phyloP scores from a whole-genome alignment of 2,888 invertebrate genomes.

The Platynereis dumerilii region DNA sequence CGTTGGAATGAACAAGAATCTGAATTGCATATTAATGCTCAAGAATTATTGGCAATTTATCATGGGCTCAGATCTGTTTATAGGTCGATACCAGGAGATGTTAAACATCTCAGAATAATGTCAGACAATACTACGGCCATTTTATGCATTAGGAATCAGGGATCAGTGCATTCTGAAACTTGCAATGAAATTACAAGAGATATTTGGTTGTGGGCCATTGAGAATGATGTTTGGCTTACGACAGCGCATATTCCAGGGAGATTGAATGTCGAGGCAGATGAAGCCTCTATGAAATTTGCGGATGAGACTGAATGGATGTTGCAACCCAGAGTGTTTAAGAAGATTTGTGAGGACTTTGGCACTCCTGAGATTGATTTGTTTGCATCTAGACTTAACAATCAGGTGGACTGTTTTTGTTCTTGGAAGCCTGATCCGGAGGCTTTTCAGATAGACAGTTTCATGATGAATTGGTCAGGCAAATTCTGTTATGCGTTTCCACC shows the following conservation, averaged over 20 bases:
- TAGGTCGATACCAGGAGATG: not conserved
- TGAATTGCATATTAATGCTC: not conserved
- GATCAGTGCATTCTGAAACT: not conserved
- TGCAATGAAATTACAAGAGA: not conserved
- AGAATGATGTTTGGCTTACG: too few relatives aligned
- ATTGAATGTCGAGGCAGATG: too few relatives aligned
- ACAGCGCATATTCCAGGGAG: too few relatives aligned
- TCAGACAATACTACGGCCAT: not conserved
- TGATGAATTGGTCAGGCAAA: too few relatives aligned
- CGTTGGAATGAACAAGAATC: not conserved
- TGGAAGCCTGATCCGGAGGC: not conserved
- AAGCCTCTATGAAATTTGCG: not conserved
- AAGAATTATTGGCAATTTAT: not conserved
- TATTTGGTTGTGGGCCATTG: too few relatives aligned
- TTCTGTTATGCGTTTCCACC: too few relatives aligned
- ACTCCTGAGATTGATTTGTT: not conserved
- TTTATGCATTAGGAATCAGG: not conserved
- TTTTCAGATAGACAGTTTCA: not conserved
- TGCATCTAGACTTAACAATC: not conserved
- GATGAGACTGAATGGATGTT: conserved; percentile 3
- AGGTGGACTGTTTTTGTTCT: not conserved
- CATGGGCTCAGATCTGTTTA: not conserved
- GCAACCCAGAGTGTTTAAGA: not conserved
- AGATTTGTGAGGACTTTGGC: not conserved
- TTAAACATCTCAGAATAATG: not conserved